Conservation (phyloP, 2,888 invertebrate species). For the Cistogaster globosa region DNA sequence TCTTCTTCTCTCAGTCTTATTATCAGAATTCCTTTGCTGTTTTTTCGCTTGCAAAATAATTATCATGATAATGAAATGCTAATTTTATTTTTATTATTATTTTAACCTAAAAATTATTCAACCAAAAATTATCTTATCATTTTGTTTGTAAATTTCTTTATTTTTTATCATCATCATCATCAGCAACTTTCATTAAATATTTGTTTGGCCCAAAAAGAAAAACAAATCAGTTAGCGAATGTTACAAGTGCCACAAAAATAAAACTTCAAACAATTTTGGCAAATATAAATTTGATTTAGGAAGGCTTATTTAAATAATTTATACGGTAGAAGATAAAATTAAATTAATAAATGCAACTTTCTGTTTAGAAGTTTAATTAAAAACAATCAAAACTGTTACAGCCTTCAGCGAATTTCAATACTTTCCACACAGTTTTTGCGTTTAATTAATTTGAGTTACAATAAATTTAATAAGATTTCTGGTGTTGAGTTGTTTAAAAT, state of each 20-base stretch:
- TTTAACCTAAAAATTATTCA: slow-evolving; percentile 34
- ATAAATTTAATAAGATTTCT: neutral
- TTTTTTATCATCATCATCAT: neutral
- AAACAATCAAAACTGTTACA: neutral
- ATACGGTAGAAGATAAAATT: neutral
- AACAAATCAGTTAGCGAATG: neutral
- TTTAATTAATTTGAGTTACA: neutral
- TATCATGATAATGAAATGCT: slow-evolving; percentile 35
- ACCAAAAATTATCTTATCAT: slow-evolving; percentile 31
- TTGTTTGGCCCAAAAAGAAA: neutral
- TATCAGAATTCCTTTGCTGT: too few relatives aligned
- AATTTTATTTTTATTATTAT: slow-evolving; percentile 42
- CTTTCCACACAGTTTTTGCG: neutral
- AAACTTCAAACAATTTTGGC: neutral
- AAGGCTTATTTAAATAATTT: neutral
- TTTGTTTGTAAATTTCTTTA: slow-evolving; percentile 2
- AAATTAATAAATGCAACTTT: neutral
- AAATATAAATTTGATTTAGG: neutral
- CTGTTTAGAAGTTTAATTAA: neutral
- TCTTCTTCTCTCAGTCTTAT: too few relatives aligned
- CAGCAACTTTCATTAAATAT: slow-evolving; percentile 24
- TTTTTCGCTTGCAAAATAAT: neutral
- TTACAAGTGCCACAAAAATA: neutral
- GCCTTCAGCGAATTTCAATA: neutral
- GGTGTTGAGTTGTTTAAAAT: neutral